A percentile compares a stretch with the other conserved stretches of the same genome.
Conservation (phyloP, 2,888 invertebrate species). For the Hemistola chrysoprasaria region DNA sequence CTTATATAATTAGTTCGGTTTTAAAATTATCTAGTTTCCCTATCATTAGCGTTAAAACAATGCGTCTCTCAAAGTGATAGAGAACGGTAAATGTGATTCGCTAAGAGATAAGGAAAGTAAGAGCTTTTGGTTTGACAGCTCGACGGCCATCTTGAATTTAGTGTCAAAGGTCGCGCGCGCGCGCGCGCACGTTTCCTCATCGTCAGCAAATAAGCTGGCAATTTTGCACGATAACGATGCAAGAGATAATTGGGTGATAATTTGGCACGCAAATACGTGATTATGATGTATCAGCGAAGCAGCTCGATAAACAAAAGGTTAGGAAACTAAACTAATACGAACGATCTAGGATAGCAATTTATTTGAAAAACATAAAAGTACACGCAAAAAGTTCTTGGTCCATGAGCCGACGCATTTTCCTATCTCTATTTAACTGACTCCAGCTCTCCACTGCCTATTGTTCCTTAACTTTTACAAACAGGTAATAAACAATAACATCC, state of each 20-base stretch:
- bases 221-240: slow-evolving; percentile 50
- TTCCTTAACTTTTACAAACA: slow-evolving; percentile 14
- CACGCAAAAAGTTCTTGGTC: no score
- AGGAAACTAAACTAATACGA: slow-evolving; percentile 11
- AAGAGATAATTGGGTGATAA: slow-evolving; percentile 52
- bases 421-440: slow-evolving; percentile 2
- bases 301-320: slow-evolving; percentile 22
- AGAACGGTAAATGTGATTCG: slow-evolving; percentile 56
- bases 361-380: no score
- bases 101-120: slow-evolving; percentile 69
- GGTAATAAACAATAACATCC: slow-evolving; percentile 21
- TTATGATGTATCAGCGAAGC: slow-evolving; percentile 33
- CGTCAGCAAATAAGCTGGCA: slow-evolving; percentile 58
- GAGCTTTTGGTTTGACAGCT: slow-evolving; percentile 69
- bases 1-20: no score
- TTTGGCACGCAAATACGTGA: slow-evolving; percentile 34
- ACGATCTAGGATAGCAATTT: no score
- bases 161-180: slow-evolving; percentile 69
- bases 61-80: slow-evolving; percentile 44
- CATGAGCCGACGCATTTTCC: no score
- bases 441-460: slow-evolving; percentile 1
- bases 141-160: slow-evolving; percentile 64
- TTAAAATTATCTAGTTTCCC: slow-evolving; percentile 33
- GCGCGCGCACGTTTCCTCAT: slow-evolving; percentile 61
- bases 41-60: slow-evolving; percentile 49